Evolutionary conservation across 2,113 vertebrate species (phyloP), one percentile per base, ranked within the genome.

Genomic region (Sula dactylatra): DNA sequence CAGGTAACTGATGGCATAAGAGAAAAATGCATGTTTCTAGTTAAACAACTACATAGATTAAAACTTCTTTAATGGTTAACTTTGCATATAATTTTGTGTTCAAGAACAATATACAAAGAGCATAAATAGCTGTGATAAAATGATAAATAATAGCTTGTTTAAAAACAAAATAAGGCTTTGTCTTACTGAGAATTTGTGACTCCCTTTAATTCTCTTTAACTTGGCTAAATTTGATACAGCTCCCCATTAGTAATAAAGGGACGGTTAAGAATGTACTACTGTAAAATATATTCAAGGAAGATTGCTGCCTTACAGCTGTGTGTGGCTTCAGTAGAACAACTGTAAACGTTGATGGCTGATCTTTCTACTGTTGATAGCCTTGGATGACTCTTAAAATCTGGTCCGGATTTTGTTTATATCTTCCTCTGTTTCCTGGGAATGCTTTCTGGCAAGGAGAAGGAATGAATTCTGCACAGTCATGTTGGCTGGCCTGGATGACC

Each of bases 381-480:
- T 64, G 22, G 27, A 45, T 45, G 18, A 69, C 56, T 81, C 27
- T 69, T 27, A 12, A 81, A 86, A 59, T 36, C 29, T 78, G 38
- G 1, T 59, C 44, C 0, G 3, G 31, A 78, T 94, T 94, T 93
- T 84, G 14, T 84, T 92, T 86, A 2, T 59, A 20, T 64, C 56
- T 72, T 69, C n/a, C 11, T 87, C 9, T 56, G 34, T 85, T 94
- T 95, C 92, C 78, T 79, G 90, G 87, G 84, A 88, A 77, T 0
- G 0, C 71, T 61, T 93, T 90, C 74, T 93, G 94, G 71, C 83
- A 85, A 69, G 49, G 79, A 47, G 70, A 13, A 88, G 47, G 80
- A 72, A 58, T 86, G 58, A 71, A 62, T 95, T 94, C 69, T 95
- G 83, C 88, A 54, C n/a, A 86, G 86, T 93, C 94, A 91, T 79